Conservation (phyloP, 2,113 vertebrate genomes). For the Galbula dea region DNA sequence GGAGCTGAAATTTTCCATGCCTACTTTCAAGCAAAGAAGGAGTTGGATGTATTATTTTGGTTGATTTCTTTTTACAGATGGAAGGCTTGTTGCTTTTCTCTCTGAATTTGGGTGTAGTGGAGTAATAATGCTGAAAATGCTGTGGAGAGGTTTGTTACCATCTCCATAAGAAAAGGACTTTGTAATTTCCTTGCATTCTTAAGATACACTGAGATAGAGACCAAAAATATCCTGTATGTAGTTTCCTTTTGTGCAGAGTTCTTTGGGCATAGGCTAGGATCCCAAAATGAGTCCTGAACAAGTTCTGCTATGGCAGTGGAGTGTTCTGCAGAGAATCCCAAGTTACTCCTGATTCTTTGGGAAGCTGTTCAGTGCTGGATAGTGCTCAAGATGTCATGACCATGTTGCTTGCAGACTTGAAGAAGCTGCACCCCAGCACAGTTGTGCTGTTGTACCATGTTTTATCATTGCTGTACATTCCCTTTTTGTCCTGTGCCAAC, state of each 20-base stretch:
- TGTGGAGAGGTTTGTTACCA: neutral
- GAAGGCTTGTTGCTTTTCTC: neutral
- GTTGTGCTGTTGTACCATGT: neutral
- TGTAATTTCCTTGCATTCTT: neutral
- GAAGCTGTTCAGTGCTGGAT: neutral
- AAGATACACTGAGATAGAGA: neutral
- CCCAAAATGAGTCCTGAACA: neutral
- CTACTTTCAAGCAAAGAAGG: neutral
- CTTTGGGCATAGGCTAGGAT: neutral
- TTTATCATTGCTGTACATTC: neutral
- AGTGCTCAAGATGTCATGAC: neutral
- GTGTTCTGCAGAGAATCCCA: neutral
- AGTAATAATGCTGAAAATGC: neutral
- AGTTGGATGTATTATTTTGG: neutral
- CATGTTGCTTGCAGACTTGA: neutral
- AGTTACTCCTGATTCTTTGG: neutral
- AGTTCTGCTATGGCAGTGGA: neutral
- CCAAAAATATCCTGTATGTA: neutral
- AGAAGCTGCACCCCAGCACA: neutral
- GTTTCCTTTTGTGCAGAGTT: neutral
- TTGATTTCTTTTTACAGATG: neutral
- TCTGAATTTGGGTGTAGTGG: neutral
- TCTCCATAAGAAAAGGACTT: neutral
- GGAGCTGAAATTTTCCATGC: neutral
- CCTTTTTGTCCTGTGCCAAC: neutral